Percentiles rank a stretch among this genome's conserved stretches.
phyloP scores from a whole-genome alignment of 2,888 invertebrate genomes.

The Theretra japonica region DNA sequence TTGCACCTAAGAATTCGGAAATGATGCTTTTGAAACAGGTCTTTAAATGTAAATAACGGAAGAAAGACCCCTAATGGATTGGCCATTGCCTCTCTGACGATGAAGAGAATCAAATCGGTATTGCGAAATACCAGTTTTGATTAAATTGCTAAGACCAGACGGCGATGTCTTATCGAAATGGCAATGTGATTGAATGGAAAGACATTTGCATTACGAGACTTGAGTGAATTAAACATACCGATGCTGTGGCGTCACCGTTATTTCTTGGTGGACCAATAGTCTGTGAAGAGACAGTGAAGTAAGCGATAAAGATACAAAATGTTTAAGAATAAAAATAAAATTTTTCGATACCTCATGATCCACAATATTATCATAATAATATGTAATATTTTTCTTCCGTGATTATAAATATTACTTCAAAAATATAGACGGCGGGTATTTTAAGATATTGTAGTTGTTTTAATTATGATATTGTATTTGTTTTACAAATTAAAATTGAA shows the following conservation, averaged over 20 bases:
- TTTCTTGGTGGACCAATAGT: background rate
- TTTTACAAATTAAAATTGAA: too few species aligned
- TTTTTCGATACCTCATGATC: too few species aligned
- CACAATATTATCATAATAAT: too few species aligned
- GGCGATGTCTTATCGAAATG: constrained; percentile 12
- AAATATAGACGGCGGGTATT: too few species aligned
- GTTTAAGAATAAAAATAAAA: too few species aligned
- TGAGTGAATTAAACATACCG: background rate
- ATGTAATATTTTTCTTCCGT: too few species aligned
- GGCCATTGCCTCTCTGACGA: background rate
- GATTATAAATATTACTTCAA: too few species aligned
- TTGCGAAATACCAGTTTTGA: constrained; percentile 5
- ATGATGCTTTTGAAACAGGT: background rate
- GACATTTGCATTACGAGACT: background rate
- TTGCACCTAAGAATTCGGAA: too few species aligned
- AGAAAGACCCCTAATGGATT: background rate
- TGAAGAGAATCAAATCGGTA: background rate
- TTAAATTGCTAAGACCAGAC: constrained; percentile 4
- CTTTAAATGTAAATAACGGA: background rate
- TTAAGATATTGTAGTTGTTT: too few species aligned
- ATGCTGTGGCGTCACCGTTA: background rate
- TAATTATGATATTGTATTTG: too few species aligned
- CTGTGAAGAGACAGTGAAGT: too few species aligned
- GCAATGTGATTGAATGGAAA: background rate
- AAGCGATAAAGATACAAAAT: too few species aligned